Conservation (phyloP, 2,113 vertebrate species). For the Paratilapia polleni region DNA sequence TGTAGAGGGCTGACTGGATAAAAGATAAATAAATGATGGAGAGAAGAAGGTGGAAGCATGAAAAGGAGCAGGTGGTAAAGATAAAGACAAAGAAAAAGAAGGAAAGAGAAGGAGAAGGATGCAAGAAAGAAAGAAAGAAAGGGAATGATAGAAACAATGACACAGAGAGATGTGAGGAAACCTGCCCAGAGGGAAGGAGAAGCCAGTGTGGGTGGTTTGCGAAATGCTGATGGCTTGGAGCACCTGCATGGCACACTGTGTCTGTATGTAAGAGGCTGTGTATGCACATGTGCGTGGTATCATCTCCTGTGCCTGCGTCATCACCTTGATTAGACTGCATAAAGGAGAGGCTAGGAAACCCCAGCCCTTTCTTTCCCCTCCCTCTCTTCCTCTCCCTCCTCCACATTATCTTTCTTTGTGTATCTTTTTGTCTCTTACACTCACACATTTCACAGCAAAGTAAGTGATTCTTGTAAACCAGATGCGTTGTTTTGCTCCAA, state of each 20-base stretch:
- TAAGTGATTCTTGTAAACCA: constrained; percentile 41
- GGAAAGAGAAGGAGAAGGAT: neutral
- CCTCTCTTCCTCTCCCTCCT: constrained; percentile 35
- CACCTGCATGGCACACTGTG: constrained; percentile 9
- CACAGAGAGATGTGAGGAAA: constrained; percentile 33
- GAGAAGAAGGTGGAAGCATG: neutral
- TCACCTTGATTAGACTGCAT: constrained; percentile 53
- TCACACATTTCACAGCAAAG: constrained; percentile 33
- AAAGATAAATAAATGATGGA: constrained; percentile 50
- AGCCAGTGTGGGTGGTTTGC: constrained; percentile 57
- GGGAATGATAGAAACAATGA: neutral
- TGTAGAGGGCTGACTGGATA: constrained; percentile 2
- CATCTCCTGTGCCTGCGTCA: constrained; percentile 58
- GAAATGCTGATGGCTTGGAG: constrained; percentile 53
- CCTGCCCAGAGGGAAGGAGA: constrained; percentile 31
- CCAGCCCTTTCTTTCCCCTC: constrained; percentile 38
- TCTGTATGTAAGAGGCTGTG: constrained; percentile 3
- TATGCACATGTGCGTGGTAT: constrained; percentile 25
- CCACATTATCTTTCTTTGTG: constrained; percentile 21
- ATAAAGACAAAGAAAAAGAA: neutral
- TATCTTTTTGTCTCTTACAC: constrained; percentile 13
- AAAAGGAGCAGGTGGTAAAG: neutral
- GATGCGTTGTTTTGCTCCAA: neutral
- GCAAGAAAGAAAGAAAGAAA: neutral
- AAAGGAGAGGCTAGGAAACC: constrained; percentile 71